Conservation (phyloP, 2,797 vertebrate species). For the Bryconaethiops microstoma region DNA sequence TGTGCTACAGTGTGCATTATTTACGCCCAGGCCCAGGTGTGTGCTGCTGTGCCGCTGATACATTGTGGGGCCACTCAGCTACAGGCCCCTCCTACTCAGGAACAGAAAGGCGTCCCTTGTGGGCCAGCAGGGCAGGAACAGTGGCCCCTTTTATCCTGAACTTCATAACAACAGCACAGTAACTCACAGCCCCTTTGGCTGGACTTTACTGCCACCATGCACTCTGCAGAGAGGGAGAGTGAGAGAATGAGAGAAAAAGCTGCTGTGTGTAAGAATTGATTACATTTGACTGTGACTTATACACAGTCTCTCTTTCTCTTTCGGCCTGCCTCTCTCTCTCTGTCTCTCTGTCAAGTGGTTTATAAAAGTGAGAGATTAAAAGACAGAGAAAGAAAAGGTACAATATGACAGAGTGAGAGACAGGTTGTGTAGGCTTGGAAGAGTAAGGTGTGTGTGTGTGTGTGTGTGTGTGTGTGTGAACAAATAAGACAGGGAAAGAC, state of each 20-base stretch:
- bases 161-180: constrained; percentile 39
- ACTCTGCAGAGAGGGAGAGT: not conserved
- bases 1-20: not conserved
- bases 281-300: no score
- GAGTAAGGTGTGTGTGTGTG: not conserved
- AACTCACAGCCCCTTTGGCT: constrained; percentile 60
- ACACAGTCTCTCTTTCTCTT: no score
- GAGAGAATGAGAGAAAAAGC: not conserved
- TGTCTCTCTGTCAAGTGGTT: no score
- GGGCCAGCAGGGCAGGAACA: constrained; percentile 73
- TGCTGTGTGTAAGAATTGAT: no score
- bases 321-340: no score
- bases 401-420: not conserved
- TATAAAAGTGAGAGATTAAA: not conserved
- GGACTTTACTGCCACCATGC: constrained; percentile 55
- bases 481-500: not conserved
- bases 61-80: not conserved
- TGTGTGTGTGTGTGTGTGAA: not conserved
- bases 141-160: constrained; percentile 75
- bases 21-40: constrained; percentile 8
- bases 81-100: constrained; percentile 65
- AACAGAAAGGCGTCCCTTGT: constrained; percentile 77
- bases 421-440: not conserved
- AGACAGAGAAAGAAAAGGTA: not conserved
- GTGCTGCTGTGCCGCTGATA: not conserved